phyloP scores from a whole-genome alignment of 2,113 vertebrate genomes.

The Scomber japonicus region DNA sequence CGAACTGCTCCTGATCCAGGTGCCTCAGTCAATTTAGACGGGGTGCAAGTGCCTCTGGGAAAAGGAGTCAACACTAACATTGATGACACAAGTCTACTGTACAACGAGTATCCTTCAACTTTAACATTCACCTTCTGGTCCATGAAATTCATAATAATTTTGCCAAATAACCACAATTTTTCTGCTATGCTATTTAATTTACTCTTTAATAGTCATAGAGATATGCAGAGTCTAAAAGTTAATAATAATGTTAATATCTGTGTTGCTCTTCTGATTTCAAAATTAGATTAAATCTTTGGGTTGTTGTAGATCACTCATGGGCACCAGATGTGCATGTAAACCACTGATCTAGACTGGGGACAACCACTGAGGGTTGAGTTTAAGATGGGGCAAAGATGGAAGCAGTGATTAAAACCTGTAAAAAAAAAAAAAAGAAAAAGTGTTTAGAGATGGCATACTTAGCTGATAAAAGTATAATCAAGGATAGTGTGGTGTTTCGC shows the following conservation, averaged over 20 bases:
- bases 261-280: background rate
- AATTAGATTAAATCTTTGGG: background rate
- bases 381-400: background rate
- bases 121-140: constrained; percentile 53
- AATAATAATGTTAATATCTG: background rate
- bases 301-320: background rate
- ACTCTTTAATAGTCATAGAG: background rate
- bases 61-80: constrained; percentile 90
- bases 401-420: background rate
- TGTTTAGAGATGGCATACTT: background rate
- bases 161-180: background rate
- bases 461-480: constrained; percentile 1
- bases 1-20: constrained; percentile 94
- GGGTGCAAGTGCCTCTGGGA: constrained; percentile 93
- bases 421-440: background rate
- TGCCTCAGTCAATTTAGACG: constrained; percentile 88
- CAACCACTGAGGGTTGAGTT: background rate
- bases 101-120: constrained; percentile 99
- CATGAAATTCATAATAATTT: background rate
- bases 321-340: background rate
- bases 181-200: background rate
- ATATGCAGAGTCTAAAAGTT: background rate
- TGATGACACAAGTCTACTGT: constrained; percentile 94
- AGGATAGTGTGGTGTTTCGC: background rate
- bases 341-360: background rate